phyloP scores from a whole-genome alignment of 2,888 invertebrate species.

The Pemphredon lugubris region DNA sequence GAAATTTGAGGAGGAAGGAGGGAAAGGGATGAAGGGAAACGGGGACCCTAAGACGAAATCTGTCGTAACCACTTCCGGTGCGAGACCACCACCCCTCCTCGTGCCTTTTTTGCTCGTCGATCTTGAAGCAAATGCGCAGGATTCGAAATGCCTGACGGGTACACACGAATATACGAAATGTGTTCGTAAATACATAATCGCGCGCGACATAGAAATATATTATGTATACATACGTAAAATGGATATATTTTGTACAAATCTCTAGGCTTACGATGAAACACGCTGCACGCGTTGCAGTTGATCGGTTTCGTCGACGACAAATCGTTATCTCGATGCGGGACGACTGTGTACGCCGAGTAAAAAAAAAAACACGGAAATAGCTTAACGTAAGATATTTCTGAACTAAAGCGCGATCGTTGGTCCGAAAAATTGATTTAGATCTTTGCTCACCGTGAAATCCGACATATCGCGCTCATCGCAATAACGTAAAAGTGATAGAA shows the following conservation, averaged over 20 bases:
- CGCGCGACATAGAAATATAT: background rate
- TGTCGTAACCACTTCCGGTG: conserved; percentile 39
- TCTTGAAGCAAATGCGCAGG: conserved; percentile 1
- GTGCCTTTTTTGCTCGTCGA: conserved; percentile 53
- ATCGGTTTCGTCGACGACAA: too few relatives aligned
- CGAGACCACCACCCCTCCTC: conserved; percentile 26
- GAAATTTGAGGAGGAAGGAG: background rate
- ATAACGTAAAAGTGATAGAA: too few relatives aligned
- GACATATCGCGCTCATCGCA: too few relatives aligned
- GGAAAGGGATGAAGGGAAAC: conserved; percentile 11
- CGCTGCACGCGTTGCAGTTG: background rate
- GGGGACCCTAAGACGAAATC: conserved; percentile 7
- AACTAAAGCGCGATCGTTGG: too few relatives aligned
- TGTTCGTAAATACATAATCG: too few relatives aligned
- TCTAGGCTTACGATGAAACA: conserved; percentile 6
- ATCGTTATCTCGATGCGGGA: too few relatives aligned
- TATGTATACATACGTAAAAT: conserved; percentile 20
- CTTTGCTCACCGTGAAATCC: too few relatives aligned
- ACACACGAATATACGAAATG: too few relatives aligned
- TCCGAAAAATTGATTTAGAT: too few relatives aligned
- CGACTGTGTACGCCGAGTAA: too few relatives aligned
- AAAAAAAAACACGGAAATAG: too few relatives aligned
- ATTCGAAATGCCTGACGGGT: conserved; percentile 4
- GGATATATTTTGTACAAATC: conserved; percentile 50
- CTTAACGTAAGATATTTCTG: too few relatives aligned